These are phyloP conservation scores for Rhabdomys dilectus DNA, from an alignment of 2,113 vertebrate genomes.

Conservation along the genomic window DNA sequence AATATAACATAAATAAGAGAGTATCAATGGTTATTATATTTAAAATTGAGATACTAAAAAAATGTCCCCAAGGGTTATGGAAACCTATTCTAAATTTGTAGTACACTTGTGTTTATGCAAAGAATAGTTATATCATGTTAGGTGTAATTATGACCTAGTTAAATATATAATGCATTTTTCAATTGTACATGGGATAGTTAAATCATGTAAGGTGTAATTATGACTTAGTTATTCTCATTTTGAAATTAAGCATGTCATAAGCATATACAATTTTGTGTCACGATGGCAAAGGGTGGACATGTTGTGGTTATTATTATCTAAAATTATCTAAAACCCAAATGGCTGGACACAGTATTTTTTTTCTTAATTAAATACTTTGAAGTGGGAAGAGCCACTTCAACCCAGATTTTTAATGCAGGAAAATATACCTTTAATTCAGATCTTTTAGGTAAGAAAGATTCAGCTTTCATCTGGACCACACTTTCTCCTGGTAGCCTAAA, in stretches of 20 bases:
- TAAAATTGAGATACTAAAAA: neutral
- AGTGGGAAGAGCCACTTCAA: neutral
- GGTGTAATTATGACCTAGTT: neutral
- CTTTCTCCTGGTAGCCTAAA: neutral
- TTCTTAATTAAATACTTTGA: neutral
- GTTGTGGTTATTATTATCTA: neutral
- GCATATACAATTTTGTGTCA: neutral
- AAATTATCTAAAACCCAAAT: neutral
- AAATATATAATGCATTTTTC: neutral
- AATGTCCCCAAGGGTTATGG: neutral
- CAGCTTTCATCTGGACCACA: neutral
- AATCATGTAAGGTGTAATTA: neutral
- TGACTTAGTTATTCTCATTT: neutral
- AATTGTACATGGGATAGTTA: neutral
- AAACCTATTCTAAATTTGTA: neutral
- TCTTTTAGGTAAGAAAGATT: neutral
- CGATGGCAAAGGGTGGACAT: neutral
- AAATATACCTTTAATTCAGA: neutral
- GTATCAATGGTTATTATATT: neutral
- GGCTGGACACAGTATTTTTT: neutral
- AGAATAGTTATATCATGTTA: neutral
- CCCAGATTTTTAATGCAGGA: neutral
- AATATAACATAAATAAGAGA: neutral
- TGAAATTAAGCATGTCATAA: neutral
- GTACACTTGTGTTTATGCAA: neutral